phyloP scores from a whole-genome alignment of 2,113 vertebrate genomes.

The Tetrax tetrax region DNA sequence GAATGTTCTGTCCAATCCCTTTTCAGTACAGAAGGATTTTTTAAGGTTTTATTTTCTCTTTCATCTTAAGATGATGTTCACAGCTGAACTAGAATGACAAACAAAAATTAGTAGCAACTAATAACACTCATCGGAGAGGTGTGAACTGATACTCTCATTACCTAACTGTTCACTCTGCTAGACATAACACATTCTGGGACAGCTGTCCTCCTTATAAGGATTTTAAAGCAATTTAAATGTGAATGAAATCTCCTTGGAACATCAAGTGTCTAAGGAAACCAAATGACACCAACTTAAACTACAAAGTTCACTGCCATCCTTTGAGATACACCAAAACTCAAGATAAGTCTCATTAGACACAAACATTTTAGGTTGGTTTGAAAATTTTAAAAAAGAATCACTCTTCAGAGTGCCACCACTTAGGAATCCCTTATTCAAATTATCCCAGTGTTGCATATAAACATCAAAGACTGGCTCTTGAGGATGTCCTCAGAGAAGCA shows the following conservation, averaged over 20 bases:
- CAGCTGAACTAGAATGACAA: background rate
- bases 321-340: background rate
- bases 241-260: background rate
- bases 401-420: background rate
- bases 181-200: background rate
- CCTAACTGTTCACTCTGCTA: background rate
- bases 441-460: background rate
- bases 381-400: background rate
- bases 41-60: background rate
- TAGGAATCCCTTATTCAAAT: conserved; percentile 7
- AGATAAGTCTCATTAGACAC: background rate
- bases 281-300: background rate
- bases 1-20: background rate
- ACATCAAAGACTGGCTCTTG: background rate
- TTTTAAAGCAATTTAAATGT: background rate
- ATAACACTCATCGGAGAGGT: background rate
- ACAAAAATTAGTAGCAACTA: background rate
- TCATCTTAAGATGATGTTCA: background rate
- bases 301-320: background rate
- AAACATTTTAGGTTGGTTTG: background rate
- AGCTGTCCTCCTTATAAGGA: background rate
- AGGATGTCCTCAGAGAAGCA: conserved; percentile 15
- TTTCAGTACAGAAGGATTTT: background rate
- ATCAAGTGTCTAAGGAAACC: background rate
- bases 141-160: background rate